A percentile compares a stretch with the other conserved stretches of the same genome.
These are phyloP conservation scores for Mola mola DNA, from an alignment of 2,113 vertebrate genomes.

Conservation along the genomic window DNA sequence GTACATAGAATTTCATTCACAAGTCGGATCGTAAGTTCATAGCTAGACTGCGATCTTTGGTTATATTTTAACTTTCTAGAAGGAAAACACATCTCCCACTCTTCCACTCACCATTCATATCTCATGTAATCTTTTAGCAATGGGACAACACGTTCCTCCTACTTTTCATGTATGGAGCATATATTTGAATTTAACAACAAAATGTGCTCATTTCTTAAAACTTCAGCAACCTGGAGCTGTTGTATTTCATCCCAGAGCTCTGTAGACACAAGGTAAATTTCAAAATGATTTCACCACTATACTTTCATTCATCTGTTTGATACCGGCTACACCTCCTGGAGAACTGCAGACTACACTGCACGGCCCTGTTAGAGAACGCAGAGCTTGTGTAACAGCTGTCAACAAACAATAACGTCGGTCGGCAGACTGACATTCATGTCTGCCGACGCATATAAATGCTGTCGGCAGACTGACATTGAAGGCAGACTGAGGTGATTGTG, in stretches of 20 bases:
- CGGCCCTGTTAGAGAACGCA: constrained; percentile 11
- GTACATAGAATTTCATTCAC: too few species aligned
- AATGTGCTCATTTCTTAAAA: not conserved
- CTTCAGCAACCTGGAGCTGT: not conserved
- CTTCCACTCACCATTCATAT: not conserved
- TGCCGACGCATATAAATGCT: too few species aligned
- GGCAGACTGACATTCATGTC: too few species aligned
- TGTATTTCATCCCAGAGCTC: not conserved
- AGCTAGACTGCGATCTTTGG: too few species aligned
- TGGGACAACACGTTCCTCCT: not conserved
- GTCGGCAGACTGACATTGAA: not conserved
- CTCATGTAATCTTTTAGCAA: constrained; percentile 18
- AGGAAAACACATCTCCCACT: not conserved
- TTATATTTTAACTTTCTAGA: too few species aligned
- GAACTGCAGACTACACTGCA: not conserved
- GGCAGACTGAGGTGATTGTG: not conserved
- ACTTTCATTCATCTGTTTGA: constrained; percentile 22
- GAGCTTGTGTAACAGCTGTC: constrained; percentile 15
- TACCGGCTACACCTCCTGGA: not conserved
- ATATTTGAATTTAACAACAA: constrained; percentile 11
- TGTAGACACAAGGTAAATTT: not conserved
- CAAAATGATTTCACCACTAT: not conserved
- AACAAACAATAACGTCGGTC: constrained; percentile 2
- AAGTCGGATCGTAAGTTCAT: too few species aligned
- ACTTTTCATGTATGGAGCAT: constrained; percentile 6